Evolutionary conservation across 2,797 vertebrate species (phyloP).

Genomic region (Hoplostethus mediterraneus): DNA sequence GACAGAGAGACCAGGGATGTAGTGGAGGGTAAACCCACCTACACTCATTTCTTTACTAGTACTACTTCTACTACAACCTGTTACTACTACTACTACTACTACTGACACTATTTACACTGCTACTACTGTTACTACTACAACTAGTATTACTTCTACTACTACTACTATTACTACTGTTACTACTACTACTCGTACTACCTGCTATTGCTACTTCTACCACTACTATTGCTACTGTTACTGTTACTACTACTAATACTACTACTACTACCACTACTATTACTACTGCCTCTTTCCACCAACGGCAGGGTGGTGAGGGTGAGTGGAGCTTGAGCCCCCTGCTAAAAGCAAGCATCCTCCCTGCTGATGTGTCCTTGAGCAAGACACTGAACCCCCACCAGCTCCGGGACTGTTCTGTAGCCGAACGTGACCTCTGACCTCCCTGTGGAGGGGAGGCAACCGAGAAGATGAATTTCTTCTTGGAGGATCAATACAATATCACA

Average conservation of each 20-base stretch:
- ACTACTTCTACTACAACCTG: background rate
- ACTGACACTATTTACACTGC: background rate
- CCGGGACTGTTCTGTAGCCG: constrained; percentile 23
- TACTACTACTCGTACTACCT: background rate
- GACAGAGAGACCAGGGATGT: background rate
- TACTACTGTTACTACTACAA: background rate
- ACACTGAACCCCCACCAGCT: constrained; percentile 42
- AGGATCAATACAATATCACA: constrained; percentile 61
- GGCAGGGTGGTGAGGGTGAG: constrained; percentile 3
- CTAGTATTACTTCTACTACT: background rate
- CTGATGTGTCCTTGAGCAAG: constrained; percentile 71
- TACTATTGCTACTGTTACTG: background rate
- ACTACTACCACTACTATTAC: too few relatives aligned
- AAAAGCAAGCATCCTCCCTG: constrained; percentile 12
- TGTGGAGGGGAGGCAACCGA: constrained; percentile 13
- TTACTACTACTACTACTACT: background rate
- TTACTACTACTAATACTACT: too few relatives aligned
- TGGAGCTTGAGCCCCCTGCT: constrained; percentile 16
- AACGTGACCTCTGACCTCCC: constrained; percentile 45
- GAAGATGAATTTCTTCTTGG: constrained; percentile 53
- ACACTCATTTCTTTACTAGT: background rate
- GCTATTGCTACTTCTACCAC: background rate
- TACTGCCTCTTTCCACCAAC: too few relatives aligned
- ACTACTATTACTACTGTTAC: background rate
- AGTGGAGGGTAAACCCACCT: too few relatives aligned